Base-by-base conservation (phyloP, 2,113 vertebrate genomes). In the Neoarius graeffei region DNA sequence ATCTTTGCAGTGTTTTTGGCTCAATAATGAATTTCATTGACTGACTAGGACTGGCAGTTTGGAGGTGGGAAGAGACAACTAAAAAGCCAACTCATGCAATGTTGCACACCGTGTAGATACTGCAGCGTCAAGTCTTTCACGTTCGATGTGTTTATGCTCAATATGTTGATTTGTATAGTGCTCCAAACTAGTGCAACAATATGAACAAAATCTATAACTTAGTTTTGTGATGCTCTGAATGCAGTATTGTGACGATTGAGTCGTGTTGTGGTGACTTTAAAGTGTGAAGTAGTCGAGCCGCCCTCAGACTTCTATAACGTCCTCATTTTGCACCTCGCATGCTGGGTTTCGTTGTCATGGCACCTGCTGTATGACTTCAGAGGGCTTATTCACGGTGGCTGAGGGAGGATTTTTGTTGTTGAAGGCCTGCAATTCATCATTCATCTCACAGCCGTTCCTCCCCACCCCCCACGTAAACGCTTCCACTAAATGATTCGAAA, bases 351-450 rank as follows among this genome's bases (percentile, higher is more conserved):
- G 76, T 86, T 69, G 85, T 69, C 85, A 81, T 86, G 85, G 59
- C 85, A 42, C 60, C 60, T 81, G 85, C 35, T 54, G 27, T 74
- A 79, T 62, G 57, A 54, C 54, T 66, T 52, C 74, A 35, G 25
- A 54, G 59, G 0, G 56, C 73, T 79, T 86, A 64, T 54, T 60
- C 35, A 64, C 15, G 1, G 56, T 42, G 27, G 52, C 83, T 54
- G 25, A 67, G 62, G 54, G 35, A 48, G 30, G 35, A 59, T 59
- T 85, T 67, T 66, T 80, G 50, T 62, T 62, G 42, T 86, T 8
- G 48, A 85, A 73, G 83, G 19, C n/a, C 74, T 52, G 80, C 57
- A 82, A 82, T 52, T 80, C 74, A 66, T 86, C 50, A 81, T 86
- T 86, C 62, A 59, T 86, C 60, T 81, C 62, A 5, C 76, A 57